phyloP scores from a whole-genome alignment of 2,888 invertebrate species.

The Erannis defoliaria region DNA sequence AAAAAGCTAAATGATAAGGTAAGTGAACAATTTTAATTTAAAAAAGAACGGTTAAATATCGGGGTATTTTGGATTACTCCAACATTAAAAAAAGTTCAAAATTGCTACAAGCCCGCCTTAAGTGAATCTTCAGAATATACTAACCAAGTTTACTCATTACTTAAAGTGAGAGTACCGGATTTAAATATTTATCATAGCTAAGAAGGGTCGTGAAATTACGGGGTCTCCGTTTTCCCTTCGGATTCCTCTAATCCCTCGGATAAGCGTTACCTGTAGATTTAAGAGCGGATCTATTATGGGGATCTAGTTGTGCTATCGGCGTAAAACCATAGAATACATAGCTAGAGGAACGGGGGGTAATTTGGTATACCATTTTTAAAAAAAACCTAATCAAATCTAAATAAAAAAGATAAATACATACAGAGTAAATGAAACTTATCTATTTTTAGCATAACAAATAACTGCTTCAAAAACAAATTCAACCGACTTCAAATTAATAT shows the following conservation, averaged over 20 bases:
- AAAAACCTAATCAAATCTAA: no score
- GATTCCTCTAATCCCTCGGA: constrained; percentile 14
- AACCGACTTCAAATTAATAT: no score
- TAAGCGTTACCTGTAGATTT: constrained; percentile 12
- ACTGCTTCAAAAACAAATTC: no score
- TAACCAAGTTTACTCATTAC: constrained; percentile 11
- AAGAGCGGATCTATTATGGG: background rate
- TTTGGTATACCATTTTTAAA: background rate
- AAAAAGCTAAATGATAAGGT: no score
- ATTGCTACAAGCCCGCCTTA: no score
- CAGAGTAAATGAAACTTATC: no score
- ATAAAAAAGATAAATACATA: no score
- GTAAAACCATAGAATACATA: background rate
- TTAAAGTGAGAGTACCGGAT: background rate
- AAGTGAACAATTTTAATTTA: no score
- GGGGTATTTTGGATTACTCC: no score
- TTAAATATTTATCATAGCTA: constrained; percentile 16
- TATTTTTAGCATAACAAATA: no score
- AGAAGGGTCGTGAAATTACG: constrained; percentile 15
- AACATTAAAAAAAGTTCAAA: no score
- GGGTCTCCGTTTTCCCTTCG: background rate
- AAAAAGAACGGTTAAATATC: no score
- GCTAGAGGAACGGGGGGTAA: background rate
- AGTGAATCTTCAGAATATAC: constrained; percentile 3
- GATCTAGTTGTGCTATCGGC: background rate